Evolutionary conservation across 2,888 invertebrate genomes (phyloP).

Genomic region (Urechis unicinctus): DNA sequence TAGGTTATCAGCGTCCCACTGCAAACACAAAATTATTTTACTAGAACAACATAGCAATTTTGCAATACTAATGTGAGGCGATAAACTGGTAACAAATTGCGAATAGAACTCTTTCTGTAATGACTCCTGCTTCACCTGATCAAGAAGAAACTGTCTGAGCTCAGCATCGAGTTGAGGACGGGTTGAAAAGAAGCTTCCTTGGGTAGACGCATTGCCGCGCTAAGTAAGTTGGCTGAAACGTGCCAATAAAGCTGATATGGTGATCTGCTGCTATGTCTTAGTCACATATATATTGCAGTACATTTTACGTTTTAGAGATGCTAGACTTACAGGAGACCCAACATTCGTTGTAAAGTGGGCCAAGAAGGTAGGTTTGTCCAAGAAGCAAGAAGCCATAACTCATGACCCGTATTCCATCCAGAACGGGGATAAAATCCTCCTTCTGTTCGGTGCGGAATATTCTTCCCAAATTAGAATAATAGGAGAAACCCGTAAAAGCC

Average conservation of each 20-base stretch:
- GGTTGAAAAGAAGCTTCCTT: constrained; percentile 24
- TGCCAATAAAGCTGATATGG: too few species aligned
- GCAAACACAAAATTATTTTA: too few species aligned
- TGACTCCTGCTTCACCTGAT: constrained; percentile 14
- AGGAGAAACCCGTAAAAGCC: constrained; percentile 13
- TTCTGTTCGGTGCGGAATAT: constrained; percentile 5
- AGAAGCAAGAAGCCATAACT: constrained; percentile 9
- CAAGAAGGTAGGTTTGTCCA: constrained; percentile 15
- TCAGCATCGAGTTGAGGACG: constrained; percentile 31
- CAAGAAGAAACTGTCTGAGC: constrained; percentile 12
- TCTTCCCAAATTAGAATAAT: constrained; percentile 7
- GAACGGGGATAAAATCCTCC: constrained; percentile 1
- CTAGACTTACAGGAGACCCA: constrained; percentile 13
- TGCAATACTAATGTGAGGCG: too few species aligned
- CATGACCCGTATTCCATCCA: constrained; percentile 13
- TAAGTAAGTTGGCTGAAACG: constrained; percentile 10
- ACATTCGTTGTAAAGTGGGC: constrained; percentile 21
- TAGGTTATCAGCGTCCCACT: constrained; percentile 14
- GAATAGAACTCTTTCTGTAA: too few species aligned
- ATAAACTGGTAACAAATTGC: too few species aligned
- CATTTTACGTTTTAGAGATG: too few species aligned
- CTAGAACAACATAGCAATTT: too few species aligned
- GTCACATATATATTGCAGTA: too few species aligned
- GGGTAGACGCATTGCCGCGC: constrained; percentile 4
- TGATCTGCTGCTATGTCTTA: too few species aligned